Conservation (phyloP, 2,113 vertebrate species). For the Daubentonia madagascariensis region DNA sequence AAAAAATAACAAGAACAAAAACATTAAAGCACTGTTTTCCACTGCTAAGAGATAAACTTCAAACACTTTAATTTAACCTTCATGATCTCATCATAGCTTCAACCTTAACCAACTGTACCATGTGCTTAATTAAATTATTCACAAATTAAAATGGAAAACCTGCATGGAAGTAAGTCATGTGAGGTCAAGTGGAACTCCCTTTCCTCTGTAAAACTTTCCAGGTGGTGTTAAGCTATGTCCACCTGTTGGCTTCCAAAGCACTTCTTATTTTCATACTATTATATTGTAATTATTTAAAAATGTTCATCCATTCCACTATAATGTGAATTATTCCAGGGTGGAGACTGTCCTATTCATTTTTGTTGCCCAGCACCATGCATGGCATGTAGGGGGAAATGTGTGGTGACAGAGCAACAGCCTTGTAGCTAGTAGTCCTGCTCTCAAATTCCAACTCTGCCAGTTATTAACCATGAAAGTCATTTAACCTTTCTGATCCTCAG, state of each 20-base stretch:
- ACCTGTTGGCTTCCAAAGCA: background rate
- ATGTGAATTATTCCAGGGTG: background rate
- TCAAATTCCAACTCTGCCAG: background rate
- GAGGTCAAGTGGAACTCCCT: background rate
- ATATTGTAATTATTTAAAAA: background rate
- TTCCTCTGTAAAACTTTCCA: background rate
- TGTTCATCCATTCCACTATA: background rate
- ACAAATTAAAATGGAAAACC: background rate
- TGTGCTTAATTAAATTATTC: background rate
- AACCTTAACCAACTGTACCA: background rate
- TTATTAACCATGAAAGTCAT: background rate
- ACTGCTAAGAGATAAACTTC: background rate
- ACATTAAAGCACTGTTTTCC: background rate
- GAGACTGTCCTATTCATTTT: background rate
- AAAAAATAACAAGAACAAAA: background rate
- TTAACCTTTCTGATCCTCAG: background rate
- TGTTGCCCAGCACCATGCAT: too few relatives aligned
- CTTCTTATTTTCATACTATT: background rate
- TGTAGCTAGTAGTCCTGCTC: background rate
- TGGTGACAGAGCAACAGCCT: background rate
- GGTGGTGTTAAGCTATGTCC: background rate
- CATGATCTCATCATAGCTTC: background rate
- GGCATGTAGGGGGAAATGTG: background rate
- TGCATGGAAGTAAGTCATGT: too few relatives aligned
- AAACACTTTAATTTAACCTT: background rate